Percentiles rank a stretch among this genome's conserved stretches.
Conservation (phyloP, 2,888 invertebrate genomes). For the Dimorphilus gyrociliatus region DNA sequence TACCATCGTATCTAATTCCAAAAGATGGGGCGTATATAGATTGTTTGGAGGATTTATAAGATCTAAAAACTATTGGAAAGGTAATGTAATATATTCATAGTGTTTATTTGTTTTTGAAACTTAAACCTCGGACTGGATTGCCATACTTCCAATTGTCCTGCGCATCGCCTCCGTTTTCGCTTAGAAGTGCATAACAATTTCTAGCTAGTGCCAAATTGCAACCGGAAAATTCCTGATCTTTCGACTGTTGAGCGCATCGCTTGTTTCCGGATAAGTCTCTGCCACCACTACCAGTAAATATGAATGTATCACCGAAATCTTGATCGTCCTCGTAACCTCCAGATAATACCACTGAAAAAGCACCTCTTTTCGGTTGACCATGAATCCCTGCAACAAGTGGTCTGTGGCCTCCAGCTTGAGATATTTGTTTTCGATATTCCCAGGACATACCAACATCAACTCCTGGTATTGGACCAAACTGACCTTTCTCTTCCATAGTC, state of each 20-base stretch:
- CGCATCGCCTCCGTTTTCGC: no score
- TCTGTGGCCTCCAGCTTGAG: constrained; percentile 33
- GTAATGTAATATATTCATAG: no score
- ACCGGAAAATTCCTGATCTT: constrained; percentile 33
- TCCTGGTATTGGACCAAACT: no score
- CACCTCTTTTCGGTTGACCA: constrained; percentile 31
- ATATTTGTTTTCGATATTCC: constrained; percentile 32
- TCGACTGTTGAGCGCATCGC: constrained; percentile 36
- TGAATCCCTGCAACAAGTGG: constrained; percentile 39
- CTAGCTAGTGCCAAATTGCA: constrained; percentile 33
- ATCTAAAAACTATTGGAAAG: no score
- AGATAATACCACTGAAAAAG: constrained; percentile 36
- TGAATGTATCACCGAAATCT: constrained; percentile 37
- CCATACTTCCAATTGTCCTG: no score
- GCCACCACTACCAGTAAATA: constrained; percentile 38
- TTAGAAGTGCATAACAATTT: no score
- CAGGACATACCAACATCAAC: constrained; percentile 34
- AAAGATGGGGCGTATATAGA: no score
- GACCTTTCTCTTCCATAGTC: background rate
- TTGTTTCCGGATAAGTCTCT: constrained; percentile 19
- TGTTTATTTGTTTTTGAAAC: no score
- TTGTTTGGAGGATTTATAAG: no score
- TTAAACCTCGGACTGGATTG: no score
- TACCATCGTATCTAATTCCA: no score
- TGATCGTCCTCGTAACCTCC: constrained; percentile 39